Base-by-base conservation (phyloP, 2,888 invertebrate species). In the Thera obeliscata region DNA sequence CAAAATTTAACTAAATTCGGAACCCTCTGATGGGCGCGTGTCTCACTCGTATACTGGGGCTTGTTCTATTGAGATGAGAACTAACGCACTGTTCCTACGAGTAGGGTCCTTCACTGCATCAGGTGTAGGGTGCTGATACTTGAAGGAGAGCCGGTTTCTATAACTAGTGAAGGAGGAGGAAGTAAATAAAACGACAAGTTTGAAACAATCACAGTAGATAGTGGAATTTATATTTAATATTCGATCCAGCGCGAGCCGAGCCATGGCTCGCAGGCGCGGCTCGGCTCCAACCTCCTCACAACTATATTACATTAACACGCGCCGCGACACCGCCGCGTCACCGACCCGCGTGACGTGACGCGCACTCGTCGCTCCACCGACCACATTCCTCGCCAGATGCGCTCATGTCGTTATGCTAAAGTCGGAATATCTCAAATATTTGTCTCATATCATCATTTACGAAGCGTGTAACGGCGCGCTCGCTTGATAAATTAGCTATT, bases 151-250 rank as follows among this genome's bases (percentile, higher is more conserved):
- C 6, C 38, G 2, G 8, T 2, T 46, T 33, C 7, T 33, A 52
- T 22, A 8, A 8, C 22, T 33, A 52, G 2, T 9, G 5, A 33
- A 6, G 48, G 55, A 33, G 49, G 12, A 11, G 22, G 56, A 52
- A 61, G 33, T 11, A 78, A 85, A 85, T 84, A 76, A 83, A 85
- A 85, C 84, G 69, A 70, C 72, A 70, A 54, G 73, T 74, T 69
- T 82, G 77, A 84, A 85, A 85, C 85, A 84, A 84, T 85, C 85
- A 84, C 81, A 84, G 85, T 84, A 84, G 80, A 84, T 84, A 80
- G 78, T 84, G 85, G 84, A 85, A 84, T 85, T 85, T 82, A 83
- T 83, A 76, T 78, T 71, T 61, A 69, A 74, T 77, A 73, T 74
- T 78, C 61, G 74, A 64, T 54, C 12, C 35, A 54, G 56, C 50